A percentile compares a stretch with the other conserved stretches of the same genome.
Evolutionary conservation across 2,797 vertebrate species (phyloP).

Genomic region (Tiaroga cobitis): DNA sequence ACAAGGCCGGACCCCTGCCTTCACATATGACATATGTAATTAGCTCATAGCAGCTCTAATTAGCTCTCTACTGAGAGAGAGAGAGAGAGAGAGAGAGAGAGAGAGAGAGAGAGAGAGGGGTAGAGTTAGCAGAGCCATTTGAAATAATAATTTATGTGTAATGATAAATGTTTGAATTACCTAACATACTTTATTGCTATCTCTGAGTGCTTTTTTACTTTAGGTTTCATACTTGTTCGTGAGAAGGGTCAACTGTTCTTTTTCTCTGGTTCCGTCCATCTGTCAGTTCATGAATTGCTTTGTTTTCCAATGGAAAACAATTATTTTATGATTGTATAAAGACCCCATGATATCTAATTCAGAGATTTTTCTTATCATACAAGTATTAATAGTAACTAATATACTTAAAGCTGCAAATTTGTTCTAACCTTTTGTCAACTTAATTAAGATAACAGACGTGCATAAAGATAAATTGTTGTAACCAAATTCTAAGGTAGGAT

Average conservation of each 20-base stretch:
- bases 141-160: background rate
- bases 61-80: background rate
- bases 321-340: background rate
- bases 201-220: background rate
- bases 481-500: background rate
- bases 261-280: constrained; percentile 7
- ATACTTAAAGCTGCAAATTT: background rate
- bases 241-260: constrained; percentile 18
- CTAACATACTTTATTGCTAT: background rate
- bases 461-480: background rate
- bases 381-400: background rate
- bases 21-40: constrained; percentile 68
- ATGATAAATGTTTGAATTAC: background rate
- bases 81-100: no score
- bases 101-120: background rate
- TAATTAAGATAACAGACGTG: background rate
- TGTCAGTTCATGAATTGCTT: background rate
- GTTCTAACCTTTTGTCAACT: background rate
- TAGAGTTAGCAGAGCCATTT: background rate
- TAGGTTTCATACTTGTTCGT: background rate
- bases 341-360: no score
- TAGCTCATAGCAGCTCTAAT: constrained; percentile 48
- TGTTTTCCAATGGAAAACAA: background rate
- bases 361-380: background rate
- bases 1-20: constrained; percentile 19